These are phyloP conservation scores for Lagocephalus sceleratus DNA, from an alignment of 2,797 vertebrate species.

Conservation along the genomic window DNA sequence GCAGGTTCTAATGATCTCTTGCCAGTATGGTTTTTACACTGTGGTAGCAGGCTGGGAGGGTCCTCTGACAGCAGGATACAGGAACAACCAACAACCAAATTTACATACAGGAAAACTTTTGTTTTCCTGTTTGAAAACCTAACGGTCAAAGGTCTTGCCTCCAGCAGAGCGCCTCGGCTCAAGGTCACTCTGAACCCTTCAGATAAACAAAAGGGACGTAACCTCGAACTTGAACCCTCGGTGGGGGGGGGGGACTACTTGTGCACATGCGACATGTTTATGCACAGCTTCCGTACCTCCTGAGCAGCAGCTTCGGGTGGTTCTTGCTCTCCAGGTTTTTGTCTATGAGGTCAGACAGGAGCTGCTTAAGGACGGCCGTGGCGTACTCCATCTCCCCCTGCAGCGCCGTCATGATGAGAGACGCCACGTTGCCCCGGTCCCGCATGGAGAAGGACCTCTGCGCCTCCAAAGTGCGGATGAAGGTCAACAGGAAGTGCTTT, in stretches of 20 bases:
- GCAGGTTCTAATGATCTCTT: too few relatives aligned
- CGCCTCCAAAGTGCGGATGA: conserved; percentile 94
- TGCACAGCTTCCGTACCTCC: conserved; percentile 76
- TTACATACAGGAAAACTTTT: not conserved
- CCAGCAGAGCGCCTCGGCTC: conserved; percentile 5
- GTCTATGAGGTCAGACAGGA: conserved; percentile 96
- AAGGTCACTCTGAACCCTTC: conserved; percentile 12
- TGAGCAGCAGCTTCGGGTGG: conserved; percentile 92
- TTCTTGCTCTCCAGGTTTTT: conserved; percentile 99
- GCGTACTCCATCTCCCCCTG: conserved; percentile 99
- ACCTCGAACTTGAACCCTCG: conserved; percentile 29
- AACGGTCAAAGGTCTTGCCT: conserved; percentile 8
- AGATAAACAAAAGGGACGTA: conserved; percentile 14
- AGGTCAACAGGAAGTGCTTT: conserved; percentile 96
- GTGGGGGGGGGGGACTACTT: conserved; percentile 22
- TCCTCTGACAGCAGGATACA: too few relatives aligned
- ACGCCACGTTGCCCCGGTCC: conserved; percentile 95
- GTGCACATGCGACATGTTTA: conserved; percentile 29
- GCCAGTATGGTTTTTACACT: too few relatives aligned
- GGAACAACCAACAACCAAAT: too few relatives aligned
- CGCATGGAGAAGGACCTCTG: conserved; percentile 98
- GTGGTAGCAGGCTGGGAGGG: too few relatives aligned
- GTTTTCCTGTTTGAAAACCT: not conserved
- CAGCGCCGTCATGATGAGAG: conserved; percentile 95
- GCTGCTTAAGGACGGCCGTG: conserved; percentile 94